Percentiles rank a stretch among this genome's conserved stretches.
Conservation (phyloP, 2,888 invertebrate genomes). For the Nematopogon swammerdamellus region DNA sequence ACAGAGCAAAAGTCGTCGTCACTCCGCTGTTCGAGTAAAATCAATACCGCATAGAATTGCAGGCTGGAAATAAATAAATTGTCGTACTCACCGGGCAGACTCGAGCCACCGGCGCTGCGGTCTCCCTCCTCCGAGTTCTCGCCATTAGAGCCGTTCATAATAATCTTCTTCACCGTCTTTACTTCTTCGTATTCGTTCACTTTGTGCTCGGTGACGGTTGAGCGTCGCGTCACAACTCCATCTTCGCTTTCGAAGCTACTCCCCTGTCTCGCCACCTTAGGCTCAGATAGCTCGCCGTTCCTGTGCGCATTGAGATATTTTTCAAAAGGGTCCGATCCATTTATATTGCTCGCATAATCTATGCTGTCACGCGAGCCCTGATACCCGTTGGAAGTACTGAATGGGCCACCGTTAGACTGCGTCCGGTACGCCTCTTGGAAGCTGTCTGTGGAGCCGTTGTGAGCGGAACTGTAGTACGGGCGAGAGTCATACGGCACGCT, state of each 20-base stretch:
- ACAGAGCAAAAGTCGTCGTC: not conserved
- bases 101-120: not conserved
- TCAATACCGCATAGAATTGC: not conserved
- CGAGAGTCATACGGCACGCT: conserved; percentile 18
- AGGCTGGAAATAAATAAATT: not conserved
- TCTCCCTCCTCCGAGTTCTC: conserved; percentile 2
- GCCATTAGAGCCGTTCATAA: conserved; percentile 34
- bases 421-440: not conserved
- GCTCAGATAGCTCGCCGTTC: conserved; percentile 22
- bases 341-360: not conserved
- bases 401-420: too few relatives aligned
- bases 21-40: too few relatives aligned
- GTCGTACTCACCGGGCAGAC: too few relatives aligned
- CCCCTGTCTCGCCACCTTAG: conserved; percentile 37
- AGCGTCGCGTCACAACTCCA: conserved; percentile 30
- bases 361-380: not conserved
- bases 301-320: conserved; percentile 27
- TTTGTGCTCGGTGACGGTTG: conserved; percentile 39
- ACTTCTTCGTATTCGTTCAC: conserved; percentile 45
- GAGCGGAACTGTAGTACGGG: not conserved
- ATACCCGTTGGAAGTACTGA: not conserved
- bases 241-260: conserved; percentile 32
- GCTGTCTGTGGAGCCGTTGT: not conserved
- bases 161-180: conserved; percentile 44
- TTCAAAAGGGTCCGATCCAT: conserved; percentile 28